Conservation (phyloP, 2,797 vertebrate species). For the Pseudopleuronectes americanus region DNA sequence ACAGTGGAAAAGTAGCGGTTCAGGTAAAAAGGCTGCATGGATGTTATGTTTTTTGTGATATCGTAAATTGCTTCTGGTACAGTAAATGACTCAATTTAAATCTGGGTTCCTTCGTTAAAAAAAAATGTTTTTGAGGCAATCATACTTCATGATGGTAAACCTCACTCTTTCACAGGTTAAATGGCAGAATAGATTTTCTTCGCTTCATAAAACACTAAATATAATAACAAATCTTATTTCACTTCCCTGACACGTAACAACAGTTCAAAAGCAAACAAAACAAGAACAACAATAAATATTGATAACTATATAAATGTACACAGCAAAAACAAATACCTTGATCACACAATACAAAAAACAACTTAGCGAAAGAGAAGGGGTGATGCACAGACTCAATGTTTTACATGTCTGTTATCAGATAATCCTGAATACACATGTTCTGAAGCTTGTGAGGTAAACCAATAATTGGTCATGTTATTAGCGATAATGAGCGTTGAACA, state of each 20-base stretch:
- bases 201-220: slow-evolving; percentile 73
- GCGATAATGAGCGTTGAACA: not conserved
- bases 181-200: slow-evolving; percentile 59
- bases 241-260: slow-evolving; percentile 80
- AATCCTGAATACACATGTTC: slow-evolving; percentile 27
- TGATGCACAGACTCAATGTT: slow-evolving; percentile 48
- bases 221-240: slow-evolving; percentile 62
- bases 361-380: slow-evolving; percentile 60
- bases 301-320: slow-evolving; percentile 73
- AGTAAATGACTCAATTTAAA: slow-evolving; percentile 46
- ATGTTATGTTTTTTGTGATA: not conserved
- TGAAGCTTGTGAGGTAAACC: slow-evolving; percentile 39
- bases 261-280: slow-evolving; percentile 58
- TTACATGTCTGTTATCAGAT: slow-evolving; percentile 36
- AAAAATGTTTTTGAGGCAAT: slow-evolving; percentile 44
- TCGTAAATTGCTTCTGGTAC: slow-evolving; percentile 35
- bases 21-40: slow-evolving; percentile 45
- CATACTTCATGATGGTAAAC: slow-evolving; percentile 50
- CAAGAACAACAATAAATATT: slow-evolving; percentile 68
- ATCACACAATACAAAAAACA: slow-evolving; percentile 74
- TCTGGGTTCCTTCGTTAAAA: slow-evolving; percentile 20
- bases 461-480: slow-evolving; percentile 23
- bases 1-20: slow-evolving; percentile 56
- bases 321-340: slow-evolving; percentile 64
- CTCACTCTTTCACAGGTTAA: slow-evolving; percentile 60